A percentile compares a stretch with the other conserved stretches of the same genome.
These are phyloP conservation scores for Adelphocoris suturalis DNA, from an alignment of 2,888 invertebrate species.

Conservation along the genomic window DNA sequence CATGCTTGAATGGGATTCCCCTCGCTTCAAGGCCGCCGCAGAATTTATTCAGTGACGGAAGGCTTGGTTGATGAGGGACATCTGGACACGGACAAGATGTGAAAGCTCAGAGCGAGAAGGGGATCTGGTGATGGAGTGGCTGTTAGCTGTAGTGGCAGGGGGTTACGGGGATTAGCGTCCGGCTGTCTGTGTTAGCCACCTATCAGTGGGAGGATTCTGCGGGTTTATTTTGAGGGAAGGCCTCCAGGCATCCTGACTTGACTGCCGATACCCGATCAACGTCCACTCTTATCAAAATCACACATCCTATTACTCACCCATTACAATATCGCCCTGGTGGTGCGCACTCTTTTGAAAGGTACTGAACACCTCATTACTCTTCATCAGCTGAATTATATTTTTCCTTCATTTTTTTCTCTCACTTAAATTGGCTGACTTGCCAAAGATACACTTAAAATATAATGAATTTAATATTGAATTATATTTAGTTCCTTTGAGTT, in stretches of 20 bases:
- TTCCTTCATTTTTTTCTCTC: too few relatives aligned
- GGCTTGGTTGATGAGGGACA: background rate
- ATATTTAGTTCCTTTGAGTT: too few relatives aligned
- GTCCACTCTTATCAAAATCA: background rate
- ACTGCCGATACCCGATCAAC: constrained; percentile 16
- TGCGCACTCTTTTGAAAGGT: too few relatives aligned
- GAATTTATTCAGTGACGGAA: background rate
- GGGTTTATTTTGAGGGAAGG: background rate
- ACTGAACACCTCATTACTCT: too few relatives aligned
- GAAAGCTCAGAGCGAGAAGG: background rate
- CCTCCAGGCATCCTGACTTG: background rate
- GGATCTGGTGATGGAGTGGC: background rate
- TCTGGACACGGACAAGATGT: background rate
- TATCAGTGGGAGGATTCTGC: constrained; percentile 2
- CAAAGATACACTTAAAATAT: too few relatives aligned
- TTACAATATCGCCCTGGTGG: too few relatives aligned
- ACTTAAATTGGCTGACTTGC: too few relatives aligned
- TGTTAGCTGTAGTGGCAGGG: background rate
- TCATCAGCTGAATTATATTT: too few relatives aligned
- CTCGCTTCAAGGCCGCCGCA: too few relatives aligned
- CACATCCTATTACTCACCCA: background rate
- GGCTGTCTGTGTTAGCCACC: background rate
- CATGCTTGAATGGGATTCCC: too few relatives aligned
- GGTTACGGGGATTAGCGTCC: constrained; percentile 5
- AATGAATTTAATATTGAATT: too few relatives aligned